These are phyloP conservation scores for Isaurus tuberculatus DNA, from an alignment of 92 coral and sea anemone species.

Conservation along the genomic window DNA sequence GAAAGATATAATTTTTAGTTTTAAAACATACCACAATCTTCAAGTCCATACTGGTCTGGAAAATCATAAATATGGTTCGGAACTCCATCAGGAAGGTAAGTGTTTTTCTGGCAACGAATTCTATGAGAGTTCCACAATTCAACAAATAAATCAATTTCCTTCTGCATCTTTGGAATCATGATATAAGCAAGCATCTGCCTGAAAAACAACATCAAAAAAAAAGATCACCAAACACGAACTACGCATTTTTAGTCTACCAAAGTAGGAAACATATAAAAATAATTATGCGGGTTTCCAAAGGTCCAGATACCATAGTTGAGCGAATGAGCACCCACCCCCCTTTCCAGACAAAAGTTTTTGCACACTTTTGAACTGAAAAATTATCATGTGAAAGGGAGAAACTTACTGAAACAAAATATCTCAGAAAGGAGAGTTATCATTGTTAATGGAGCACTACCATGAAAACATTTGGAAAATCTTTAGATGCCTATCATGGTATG, in stretches of 20 bases:
- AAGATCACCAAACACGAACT: not conserved
- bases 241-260: not conserved
- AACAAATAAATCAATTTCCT: slow-evolving; percentile 8
- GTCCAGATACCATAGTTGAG: not conserved
- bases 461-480: too few species aligned
- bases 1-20: slow-evolving; percentile 1
- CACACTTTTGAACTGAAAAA: too few species aligned
- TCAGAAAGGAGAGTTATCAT: too few species aligned
- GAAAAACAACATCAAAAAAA: not conserved
- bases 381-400: too few species aligned
- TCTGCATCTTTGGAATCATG: slow-evolving; percentile 12
- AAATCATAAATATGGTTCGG: slow-evolving; percentile 20
- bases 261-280: not conserved
- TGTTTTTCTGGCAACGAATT: slow-evolving; percentile 1
- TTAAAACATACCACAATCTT: slow-evolving; percentile 24
- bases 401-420: too few species aligned
- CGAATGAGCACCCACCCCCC: not conserved
- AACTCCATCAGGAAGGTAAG: slow-evolving; percentile 19
- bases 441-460: too few species aligned
- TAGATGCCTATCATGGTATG: too few species aligned
- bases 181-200: slow-evolving; percentile 3
- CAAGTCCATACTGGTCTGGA: slow-evolving; percentile 21
- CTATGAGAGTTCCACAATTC: slow-evolving; percentile 11
- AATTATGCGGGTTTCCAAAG: not conserved
- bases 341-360: too few species aligned